Conservation (phyloP, 2,888 invertebrate species). For the Xestia rhomboidea region DNA sequence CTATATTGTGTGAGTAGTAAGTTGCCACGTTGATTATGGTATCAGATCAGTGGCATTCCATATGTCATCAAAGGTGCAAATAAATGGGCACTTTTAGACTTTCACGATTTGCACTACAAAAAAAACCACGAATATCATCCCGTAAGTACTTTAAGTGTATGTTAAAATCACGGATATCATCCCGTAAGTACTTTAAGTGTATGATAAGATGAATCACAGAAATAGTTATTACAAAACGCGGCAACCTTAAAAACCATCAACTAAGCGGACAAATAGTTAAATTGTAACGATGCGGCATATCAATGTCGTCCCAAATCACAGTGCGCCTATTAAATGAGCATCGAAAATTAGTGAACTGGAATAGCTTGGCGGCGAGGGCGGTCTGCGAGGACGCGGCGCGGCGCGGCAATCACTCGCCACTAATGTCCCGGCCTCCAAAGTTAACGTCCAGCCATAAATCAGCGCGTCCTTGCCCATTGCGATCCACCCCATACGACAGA, state of each 20-base stretch:
- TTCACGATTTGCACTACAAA: too few species aligned
- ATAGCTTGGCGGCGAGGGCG: conserved; percentile 14
- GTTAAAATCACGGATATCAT: too few species aligned
- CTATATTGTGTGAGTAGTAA: background rate
- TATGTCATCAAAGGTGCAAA: background rate
- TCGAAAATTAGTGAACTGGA: conserved; percentile 54
- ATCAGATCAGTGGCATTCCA: background rate
- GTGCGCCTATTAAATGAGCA: conserved; percentile 51
- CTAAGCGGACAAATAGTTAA: conserved; percentile 26
- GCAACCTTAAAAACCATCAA: background rate
- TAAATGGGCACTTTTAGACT: background rate
- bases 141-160: too few species aligned
- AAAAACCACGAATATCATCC: too few species aligned
- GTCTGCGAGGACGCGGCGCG: conserved; percentile 12
- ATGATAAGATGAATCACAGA: background rate
- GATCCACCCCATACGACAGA: conserved; percentile 71
- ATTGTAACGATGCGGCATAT: conserved; percentile 22
- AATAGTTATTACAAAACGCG: background rate
- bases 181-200: too few species aligned
- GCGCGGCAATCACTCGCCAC: conserved; percentile 73
- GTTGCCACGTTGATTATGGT: background rate
- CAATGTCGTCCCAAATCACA: conserved; percentile 41
- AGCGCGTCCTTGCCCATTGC: conserved; percentile 74
- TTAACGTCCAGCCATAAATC: conserved; percentile 81
- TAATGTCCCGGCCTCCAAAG: conserved; percentile 77